A percentile compares a stretch with the other conserved stretches of the same genome.
Conservation (phyloP, 2,113 vertebrate species). For the Monopterus albus region DNA sequence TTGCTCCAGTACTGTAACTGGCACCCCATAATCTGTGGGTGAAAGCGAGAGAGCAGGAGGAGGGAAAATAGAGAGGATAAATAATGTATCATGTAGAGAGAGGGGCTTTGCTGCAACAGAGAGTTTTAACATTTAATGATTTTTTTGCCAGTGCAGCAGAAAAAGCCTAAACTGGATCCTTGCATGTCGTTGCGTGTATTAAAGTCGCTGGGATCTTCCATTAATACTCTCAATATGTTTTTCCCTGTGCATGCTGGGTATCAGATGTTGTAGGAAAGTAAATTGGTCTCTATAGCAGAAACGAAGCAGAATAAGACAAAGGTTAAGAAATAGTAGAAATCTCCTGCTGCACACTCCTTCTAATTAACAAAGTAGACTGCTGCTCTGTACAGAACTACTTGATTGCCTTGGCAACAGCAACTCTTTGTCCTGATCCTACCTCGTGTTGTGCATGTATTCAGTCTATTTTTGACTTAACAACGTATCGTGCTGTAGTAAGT, state of each 20-base stretch:
- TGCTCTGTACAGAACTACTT: conserved; percentile 27
- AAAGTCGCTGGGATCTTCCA: conserved; percentile 28
- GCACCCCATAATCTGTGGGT: conserved; percentile 47
- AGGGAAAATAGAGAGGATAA: conserved; percentile 63
- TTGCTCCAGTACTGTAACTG: conserved; percentile 44
- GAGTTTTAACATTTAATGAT: conserved; percentile 85
- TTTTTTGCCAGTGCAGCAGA: conserved; percentile 70
- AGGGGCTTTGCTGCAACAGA: conserved; percentile 80
- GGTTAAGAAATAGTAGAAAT: conserved; percentile 22
- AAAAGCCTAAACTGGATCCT: conserved; percentile 68
- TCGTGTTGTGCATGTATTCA: conserved; percentile 44
- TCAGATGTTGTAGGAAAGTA: neutral
- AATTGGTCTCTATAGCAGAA: neutral
- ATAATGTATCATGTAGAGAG: conserved; percentile 76
- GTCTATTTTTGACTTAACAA: conserved; percentile 63
- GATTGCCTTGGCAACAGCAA: conserved; percentile 59
- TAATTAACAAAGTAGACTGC: conserved; percentile 15
- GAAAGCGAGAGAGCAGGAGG: neutral
- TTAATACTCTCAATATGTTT: conserved; percentile 16
- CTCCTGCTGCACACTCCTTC: conserved; percentile 1
- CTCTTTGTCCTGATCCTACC: conserved; percentile 38
- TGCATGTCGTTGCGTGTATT: conserved; percentile 57
- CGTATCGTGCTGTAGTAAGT: conserved; percentile 11
- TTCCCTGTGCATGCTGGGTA: neutral
- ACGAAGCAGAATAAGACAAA: conserved; percentile 6